Evolutionary conservation across 1,140 invertebrate species (phyloP).

Genomic region (Platyscapa corneri): DNA sequence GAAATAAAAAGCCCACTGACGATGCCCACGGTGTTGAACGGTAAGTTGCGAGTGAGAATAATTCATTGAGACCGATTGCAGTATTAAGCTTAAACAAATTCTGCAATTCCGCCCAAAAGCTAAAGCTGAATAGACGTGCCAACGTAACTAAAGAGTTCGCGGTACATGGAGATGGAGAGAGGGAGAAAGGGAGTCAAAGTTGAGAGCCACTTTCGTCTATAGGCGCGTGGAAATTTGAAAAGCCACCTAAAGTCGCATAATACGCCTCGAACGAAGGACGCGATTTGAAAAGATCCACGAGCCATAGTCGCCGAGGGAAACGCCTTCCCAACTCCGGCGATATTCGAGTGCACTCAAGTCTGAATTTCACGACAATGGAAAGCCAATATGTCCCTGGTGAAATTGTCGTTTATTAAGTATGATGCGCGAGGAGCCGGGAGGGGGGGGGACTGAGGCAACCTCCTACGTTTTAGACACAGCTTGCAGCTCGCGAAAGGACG

Average conservation of each 20-base stretch:
- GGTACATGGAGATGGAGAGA: too few relatives aligned
- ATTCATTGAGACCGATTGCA: not conserved
- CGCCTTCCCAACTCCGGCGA: constrained; percentile 63
- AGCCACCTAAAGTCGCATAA: constrained; percentile 53
- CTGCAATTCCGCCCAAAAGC: not conserved
- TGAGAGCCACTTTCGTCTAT: constrained; percentile 58
- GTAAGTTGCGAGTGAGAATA: not conserved
- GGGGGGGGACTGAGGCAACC: not conserved
- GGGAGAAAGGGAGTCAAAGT: not conserved
- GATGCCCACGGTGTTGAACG: not conserved
- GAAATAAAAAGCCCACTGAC: not conserved
- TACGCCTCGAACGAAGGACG: constrained; percentile 9
- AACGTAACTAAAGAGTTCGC: not conserved
- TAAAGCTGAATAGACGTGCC: too few relatives aligned
- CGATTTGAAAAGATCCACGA: constrained; percentile 60
- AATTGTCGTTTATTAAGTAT: constrained; percentile 68
- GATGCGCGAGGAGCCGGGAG: not conserved
- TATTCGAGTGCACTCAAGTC: constrained; percentile 71
- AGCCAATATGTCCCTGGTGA: constrained; percentile 66
- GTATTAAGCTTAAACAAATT: not conserved
- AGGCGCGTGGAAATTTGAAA: constrained; percentile 57
- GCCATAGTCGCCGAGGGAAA: constrained; percentile 58
- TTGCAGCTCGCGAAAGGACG: constrained; percentile 11
- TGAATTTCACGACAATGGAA: constrained; percentile 66
- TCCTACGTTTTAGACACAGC: constrained; percentile 6